Evolutionary conservation across 1,140 invertebrate species (phyloP).

Genomic region (Saccostrea glomerata): DNA sequence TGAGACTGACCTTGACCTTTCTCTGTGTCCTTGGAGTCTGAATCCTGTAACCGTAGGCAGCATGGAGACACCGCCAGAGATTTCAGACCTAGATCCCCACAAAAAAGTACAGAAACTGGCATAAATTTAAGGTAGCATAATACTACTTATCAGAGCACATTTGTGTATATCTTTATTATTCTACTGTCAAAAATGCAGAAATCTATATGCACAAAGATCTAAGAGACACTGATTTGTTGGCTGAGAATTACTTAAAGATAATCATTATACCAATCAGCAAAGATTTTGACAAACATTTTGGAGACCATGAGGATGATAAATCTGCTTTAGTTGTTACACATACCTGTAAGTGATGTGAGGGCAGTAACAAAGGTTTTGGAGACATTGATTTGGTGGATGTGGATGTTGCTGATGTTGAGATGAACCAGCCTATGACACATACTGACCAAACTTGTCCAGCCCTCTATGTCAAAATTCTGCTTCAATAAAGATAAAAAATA

Average conservation of each 20-base stretch:
- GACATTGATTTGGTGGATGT: constrained; percentile 39
- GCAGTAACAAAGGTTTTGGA: neutral
- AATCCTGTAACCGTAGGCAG: constrained; percentile 27
- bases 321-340: neutral
- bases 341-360: neutral
- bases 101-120: too few species aligned
- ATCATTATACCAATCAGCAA: neutral
- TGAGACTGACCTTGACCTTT: neutral
- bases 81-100: constrained; percentile 44
- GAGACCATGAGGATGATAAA: neutral
- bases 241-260: neutral
- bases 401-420: constrained; percentile 44
- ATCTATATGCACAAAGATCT: neutral
- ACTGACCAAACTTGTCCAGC: constrained; percentile 30
- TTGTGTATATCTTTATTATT: too few species aligned
- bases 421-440: constrained; percentile 39
- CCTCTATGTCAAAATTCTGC: constrained; percentile 46
- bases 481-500: neutral
- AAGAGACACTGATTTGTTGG: neutral
- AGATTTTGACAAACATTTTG: neutral
- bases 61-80: constrained; percentile 55
- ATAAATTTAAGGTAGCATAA: neutral
- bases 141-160: too few species aligned
- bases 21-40: neutral
- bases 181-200: too few species aligned